A percentile compares a stretch with the other conserved stretches of the same genome.
These are phyloP conservation scores for Sycophila sp. DNA, from an alignment of 1,140 invertebrate species.

Conservation along the genomic window DNA sequence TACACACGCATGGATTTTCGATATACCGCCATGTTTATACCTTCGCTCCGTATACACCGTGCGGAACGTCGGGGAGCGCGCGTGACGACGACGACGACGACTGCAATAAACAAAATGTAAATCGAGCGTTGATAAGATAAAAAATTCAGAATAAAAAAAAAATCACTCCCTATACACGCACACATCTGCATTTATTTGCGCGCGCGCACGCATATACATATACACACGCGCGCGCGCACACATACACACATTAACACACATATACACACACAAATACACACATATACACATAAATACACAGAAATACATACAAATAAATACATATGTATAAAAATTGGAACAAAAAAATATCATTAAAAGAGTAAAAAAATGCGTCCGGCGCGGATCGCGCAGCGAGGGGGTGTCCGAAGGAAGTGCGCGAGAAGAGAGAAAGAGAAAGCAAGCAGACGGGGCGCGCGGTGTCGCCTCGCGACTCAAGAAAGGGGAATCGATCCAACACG, in stretches of 20 bases:
- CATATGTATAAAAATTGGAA: not conserved
- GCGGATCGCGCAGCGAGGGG: not conserved
- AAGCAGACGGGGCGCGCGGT: conserved; percentile 30
- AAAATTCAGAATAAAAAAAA: too few relatives aligned
- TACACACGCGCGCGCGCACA: not conserved
- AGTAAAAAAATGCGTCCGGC: not conserved
- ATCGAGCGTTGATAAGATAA: too few relatives aligned
- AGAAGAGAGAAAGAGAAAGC: not conserved
- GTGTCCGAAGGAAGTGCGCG: not conserved
- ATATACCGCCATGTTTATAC: too few relatives aligned
- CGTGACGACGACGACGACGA: too few relatives aligned
- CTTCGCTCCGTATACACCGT: too few relatives aligned
- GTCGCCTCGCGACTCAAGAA: conserved; percentile 49
- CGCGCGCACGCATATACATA: conserved; percentile 9
- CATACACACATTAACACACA: not conserved
- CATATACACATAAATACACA: not conserved
- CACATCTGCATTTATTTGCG: too few relatives aligned
- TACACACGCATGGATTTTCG: too few relatives aligned
- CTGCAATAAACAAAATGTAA: too few relatives aligned
- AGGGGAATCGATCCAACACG: conserved; percentile 57
- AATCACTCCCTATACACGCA: too few relatives aligned
- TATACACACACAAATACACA: too few relatives aligned
- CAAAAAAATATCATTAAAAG: not conserved
- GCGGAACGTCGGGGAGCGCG: too few relatives aligned
- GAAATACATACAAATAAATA: not conserved